A percentile compares a stretch with the other conserved stretches of the same genome.
phyloP scores from a whole-genome alignment of 2,888 invertebrate species.

The Melanchra persicariae region DNA sequence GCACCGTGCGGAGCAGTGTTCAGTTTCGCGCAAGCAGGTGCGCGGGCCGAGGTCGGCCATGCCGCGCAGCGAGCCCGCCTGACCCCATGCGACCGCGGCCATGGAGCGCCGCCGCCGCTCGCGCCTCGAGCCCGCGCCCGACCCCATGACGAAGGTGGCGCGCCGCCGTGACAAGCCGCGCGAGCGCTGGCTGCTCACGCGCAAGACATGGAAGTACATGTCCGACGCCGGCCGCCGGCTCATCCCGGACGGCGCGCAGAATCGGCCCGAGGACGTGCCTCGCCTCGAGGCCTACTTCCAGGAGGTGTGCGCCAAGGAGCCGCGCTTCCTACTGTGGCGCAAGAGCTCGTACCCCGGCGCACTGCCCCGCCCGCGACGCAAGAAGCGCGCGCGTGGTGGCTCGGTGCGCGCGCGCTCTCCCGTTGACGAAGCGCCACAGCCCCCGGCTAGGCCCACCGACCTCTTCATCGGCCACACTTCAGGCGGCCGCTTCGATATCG shows the following conservation, averaged over 20 bases:
- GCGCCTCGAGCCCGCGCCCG: constrained; percentile 86
- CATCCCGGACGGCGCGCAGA: constrained; percentile 95
- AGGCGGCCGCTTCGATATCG: constrained; percentile 92
- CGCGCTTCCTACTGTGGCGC: constrained; percentile 95
- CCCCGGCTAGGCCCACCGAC: constrained; percentile 86
- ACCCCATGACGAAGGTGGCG: constrained; percentile 91
- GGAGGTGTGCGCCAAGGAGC: constrained; percentile 94
- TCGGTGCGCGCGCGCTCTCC: constrained; percentile 93
- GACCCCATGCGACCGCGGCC: constrained; percentile 78
- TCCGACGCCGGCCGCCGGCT: constrained; percentile 96
- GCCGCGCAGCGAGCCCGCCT: constrained; percentile 67
- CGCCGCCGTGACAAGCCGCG: constrained; percentile 91
- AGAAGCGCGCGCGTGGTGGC: constrained; percentile 92
- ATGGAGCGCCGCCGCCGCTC: constrained; percentile 85
- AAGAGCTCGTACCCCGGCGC: constrained; percentile 96
- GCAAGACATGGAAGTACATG: constrained; percentile 98
- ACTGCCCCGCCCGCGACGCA: constrained; percentile 90
- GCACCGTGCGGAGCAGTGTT: constrained; percentile 85
- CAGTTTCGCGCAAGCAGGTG: constrained; percentile 88
- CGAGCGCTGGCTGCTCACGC: constrained; percentile 96
- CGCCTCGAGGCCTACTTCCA: constrained; percentile 96
- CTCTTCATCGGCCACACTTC: constrained; percentile 88
- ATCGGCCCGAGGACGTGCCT: constrained; percentile 94
- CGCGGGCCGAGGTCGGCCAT: constrained; percentile 80
- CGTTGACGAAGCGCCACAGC: constrained; percentile 91